Conservation (phyloP, 2,888 invertebrate genomes). For the Drosophila ochracea region DNA sequence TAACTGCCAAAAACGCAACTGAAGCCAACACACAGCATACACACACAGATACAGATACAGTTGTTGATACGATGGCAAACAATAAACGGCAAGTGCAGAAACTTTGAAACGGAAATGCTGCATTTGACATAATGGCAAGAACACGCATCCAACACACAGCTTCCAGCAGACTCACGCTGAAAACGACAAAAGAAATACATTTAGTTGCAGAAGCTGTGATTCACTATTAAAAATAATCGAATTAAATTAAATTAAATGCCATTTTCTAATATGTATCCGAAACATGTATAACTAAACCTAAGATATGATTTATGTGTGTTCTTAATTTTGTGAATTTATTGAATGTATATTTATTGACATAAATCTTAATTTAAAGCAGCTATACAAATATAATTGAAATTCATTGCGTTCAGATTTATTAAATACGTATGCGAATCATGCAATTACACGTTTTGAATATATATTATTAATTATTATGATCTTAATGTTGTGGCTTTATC, state of each 20-base stretch:
- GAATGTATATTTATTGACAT: not conserved
- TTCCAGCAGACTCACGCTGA: conserved; percentile 1
- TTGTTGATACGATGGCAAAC: conserved; percentile 45
- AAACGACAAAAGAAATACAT: not conserved
- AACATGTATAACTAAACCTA: not conserved
- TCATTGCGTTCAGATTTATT: not conserved
- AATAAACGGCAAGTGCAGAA: conserved; percentile 73
- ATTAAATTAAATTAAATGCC: not conserved
- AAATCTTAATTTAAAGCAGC: too few relatives aligned
- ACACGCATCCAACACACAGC: conserved; percentile 50
- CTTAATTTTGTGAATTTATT: not conserved
- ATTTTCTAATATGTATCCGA: not conserved
- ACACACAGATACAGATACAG: conserved; percentile 34
- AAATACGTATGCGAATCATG: not conserved
- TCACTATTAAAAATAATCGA: conserved; percentile 12
- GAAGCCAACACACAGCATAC: conserved; percentile 33
- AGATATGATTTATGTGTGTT: not conserved
- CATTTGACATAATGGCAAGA: conserved; percentile 76
- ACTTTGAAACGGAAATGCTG: conserved; percentile 72
- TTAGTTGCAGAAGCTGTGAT: not conserved
- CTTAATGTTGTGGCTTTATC: not conserved
- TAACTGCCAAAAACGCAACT: conserved; percentile 54
- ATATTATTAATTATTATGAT: not conserved
- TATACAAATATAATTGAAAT: not conserved
- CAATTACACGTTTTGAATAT: not conserved